Conservation (phyloP, 2,888 invertebrate species). For the Urechis unicinctus region DNA sequence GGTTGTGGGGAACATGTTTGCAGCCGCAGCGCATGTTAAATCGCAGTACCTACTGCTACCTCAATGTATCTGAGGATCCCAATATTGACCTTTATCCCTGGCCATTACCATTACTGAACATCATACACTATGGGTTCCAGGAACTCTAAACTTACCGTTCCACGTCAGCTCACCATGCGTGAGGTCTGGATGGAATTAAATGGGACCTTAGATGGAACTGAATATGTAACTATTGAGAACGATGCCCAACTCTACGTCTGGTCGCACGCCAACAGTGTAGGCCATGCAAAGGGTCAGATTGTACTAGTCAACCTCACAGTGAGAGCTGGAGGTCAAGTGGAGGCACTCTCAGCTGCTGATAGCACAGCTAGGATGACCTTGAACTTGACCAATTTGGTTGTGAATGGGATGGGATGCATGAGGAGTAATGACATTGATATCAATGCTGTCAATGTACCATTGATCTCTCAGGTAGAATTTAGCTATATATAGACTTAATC, state of each 20-base stretch:
- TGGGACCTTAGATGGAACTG: constrained; percentile 26
- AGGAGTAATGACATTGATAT: constrained; percentile 27
- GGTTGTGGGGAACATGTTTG: too few relatives aligned
- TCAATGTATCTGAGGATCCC: too few relatives aligned
- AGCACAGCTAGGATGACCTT: constrained; percentile 17
- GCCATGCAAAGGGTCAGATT: constrained; percentile 21
- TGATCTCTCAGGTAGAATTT: constrained; percentile 32
- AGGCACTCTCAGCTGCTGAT: constrained; percentile 22
- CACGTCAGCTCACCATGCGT: constrained; percentile 23
- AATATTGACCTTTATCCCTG: too few relatives aligned
- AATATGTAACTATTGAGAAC: constrained; percentile 28
- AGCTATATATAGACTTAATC: too few relatives aligned
- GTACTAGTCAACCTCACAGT: constrained; percentile 25
- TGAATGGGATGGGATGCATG: constrained; percentile 31
- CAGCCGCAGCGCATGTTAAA: too few relatives aligned
- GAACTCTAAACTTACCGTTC: constrained; percentile 22
- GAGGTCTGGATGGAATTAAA: constrained; percentile 32
- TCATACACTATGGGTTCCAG: too few relatives aligned
- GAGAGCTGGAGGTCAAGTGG: constrained; percentile 29
- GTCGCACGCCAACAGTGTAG: constrained; percentile 27
- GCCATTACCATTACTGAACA: too few relatives aligned
- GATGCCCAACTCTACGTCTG: constrained; percentile 28
- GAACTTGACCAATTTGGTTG: constrained; percentile 18
- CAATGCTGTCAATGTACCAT: constrained; percentile 27
- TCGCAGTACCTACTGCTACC: too few relatives aligned